These are phyloP conservation scores for Anomalospiza imberbis DNA, from an alignment of 2,797 vertebrate genomes.

Conservation along the genomic window DNA sequence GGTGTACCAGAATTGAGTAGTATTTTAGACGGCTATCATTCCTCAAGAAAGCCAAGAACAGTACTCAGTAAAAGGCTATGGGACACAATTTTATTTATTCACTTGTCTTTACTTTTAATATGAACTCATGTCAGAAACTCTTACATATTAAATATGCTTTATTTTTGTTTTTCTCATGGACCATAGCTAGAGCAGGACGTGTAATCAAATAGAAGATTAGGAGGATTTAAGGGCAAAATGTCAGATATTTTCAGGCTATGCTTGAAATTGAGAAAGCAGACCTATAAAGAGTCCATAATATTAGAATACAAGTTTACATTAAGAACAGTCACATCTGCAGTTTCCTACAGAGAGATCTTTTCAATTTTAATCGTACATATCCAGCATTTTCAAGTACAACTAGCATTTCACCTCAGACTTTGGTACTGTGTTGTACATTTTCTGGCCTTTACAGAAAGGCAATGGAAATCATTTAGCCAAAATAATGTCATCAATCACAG, in stretches of 20 bases:
- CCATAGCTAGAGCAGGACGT: background rate
- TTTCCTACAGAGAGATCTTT: background rate
- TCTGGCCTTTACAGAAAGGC: background rate
- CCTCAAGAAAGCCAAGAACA: background rate
- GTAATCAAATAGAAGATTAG: slow-evolving; percentile 15
- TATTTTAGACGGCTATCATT: background rate
- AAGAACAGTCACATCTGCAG: background rate
- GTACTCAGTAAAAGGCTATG: background rate
- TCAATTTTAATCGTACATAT: background rate
- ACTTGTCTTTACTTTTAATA: slow-evolving; percentile 38
- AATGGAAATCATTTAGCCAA: background rate
- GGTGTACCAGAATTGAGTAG: background rate
- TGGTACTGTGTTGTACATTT: background rate
- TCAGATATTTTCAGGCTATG: background rate
- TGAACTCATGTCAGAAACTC: slow-evolving; percentile 25
- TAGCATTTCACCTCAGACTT: background rate
- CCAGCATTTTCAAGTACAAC: background rate
- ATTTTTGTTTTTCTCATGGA: background rate
- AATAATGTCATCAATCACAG: background rate
- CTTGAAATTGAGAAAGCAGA: background rate
- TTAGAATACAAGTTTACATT: background rate
- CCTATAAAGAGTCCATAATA: background rate
- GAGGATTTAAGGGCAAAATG: background rate
- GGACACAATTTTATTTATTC: slow-evolving; percentile 15
- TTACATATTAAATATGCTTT: background rate